Conservation (phyloP, 2,113 vertebrate genomes). For the Bubalus kerabau region DNA sequence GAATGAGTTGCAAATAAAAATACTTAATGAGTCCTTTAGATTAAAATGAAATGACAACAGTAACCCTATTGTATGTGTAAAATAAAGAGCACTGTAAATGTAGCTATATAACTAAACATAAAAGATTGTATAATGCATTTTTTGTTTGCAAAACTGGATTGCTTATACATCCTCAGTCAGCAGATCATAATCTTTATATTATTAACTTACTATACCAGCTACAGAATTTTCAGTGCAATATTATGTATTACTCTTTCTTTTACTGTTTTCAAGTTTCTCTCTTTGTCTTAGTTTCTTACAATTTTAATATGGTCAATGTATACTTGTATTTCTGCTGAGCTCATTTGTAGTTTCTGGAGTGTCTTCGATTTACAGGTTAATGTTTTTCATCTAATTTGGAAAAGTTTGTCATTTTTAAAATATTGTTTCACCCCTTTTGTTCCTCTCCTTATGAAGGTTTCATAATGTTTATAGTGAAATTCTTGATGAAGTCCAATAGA, state of each 20-base stretch:
- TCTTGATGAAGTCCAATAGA: neutral
- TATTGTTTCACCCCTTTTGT: neutral
- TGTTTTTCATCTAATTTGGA: neutral
- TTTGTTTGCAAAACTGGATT: neutral
- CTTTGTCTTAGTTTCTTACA: neutral
- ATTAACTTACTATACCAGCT: neutral
- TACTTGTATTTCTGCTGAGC: neutral
- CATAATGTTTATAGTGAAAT: neutral
- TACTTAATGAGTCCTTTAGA: neutral
- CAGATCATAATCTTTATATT: neutral
- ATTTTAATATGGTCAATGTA: neutral
- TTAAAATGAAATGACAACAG: neutral
- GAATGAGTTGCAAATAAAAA: neutral
- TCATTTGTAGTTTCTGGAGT: neutral
- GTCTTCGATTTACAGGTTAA: neutral
- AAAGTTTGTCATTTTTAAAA: neutral
- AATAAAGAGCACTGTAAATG: neutral
- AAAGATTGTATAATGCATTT: neutral
- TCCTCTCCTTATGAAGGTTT: neutral
- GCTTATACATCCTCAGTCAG: neutral
- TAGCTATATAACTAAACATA: neutral
- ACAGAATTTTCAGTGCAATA: neutral
- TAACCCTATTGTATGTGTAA: neutral
- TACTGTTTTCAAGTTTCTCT: neutral
- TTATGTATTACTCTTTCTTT: neutral